Conservation (phyloP, 2,113 vertebrate genomes). For the Tragelaphus buxtoni region DNA sequence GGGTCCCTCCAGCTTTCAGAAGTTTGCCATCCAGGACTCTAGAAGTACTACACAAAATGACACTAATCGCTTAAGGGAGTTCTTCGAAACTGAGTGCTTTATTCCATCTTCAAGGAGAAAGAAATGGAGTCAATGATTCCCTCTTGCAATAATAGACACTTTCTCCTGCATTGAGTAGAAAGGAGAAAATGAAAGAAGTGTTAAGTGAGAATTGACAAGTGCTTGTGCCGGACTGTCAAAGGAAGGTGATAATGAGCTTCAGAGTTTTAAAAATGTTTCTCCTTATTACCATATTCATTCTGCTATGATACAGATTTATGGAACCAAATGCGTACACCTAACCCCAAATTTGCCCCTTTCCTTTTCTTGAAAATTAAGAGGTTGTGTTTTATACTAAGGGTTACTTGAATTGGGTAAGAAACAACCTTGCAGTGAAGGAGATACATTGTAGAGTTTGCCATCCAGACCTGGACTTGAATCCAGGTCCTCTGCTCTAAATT, state of each 20-base stretch:
- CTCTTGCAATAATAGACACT: slow-evolving; percentile 37
- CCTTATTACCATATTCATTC: not conserved
- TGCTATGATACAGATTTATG: not conserved
- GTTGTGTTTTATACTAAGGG: not conserved
- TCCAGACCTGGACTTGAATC: not conserved
- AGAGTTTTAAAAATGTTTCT: not conserved
- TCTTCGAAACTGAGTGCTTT: slow-evolving; percentile 27
- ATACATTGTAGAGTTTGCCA: rapidly evolving
- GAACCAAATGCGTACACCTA: not conserved
- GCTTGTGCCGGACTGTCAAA: not conserved
- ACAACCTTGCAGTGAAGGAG: rapidly evolving
- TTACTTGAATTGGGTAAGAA: not conserved
- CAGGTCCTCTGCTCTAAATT: not conserved
- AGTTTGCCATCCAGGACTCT: slow-evolving; percentile 13
- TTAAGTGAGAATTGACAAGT: slow-evolving; percentile 42
- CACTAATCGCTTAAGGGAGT: slow-evolving; percentile 42
- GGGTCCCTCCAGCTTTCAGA: not conserved
- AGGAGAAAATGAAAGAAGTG: slow-evolving; percentile 30
- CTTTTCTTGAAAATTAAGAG: not conserved
- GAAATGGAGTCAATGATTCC: slow-evolving; percentile 31
- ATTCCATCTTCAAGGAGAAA: slow-evolving; percentile 35
- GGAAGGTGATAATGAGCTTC: slow-evolving; percentile 21
- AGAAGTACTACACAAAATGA: not conserved
- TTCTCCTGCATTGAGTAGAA: not conserved
- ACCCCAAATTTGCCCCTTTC: not conserved